Conservation (phyloP, 2,797 vertebrate genomes). For the Pseudomugil tenellus region DNA sequence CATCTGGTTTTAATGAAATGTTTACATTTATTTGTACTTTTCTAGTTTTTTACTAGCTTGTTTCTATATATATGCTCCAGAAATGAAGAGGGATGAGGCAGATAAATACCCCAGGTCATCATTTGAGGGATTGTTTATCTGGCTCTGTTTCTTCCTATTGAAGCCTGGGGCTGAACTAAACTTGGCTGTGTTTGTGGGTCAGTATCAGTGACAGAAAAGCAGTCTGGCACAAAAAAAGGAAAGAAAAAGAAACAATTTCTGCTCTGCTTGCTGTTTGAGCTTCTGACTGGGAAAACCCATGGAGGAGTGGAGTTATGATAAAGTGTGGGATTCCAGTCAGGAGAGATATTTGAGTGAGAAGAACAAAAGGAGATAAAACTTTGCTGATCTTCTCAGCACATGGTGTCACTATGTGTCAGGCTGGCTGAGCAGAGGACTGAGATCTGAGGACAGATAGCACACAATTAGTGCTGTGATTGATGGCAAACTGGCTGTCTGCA, state of each 20-base stretch:
- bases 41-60: too few species aligned
- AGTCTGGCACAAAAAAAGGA: constrained; percentile 21
- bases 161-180: constrained; percentile 44
- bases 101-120: constrained; percentile 40
- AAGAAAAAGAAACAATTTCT: constrained; percentile 14
- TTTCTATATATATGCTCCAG: background rate
- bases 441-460: constrained; percentile 23
- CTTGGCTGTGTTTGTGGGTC: constrained; percentile 60
- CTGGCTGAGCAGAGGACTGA: constrained; percentile 6
- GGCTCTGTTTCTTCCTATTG: constrained; percentile 11
- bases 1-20: too few species aligned
- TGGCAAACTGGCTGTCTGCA: constrained; percentile 34
- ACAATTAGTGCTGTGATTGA: constrained; percentile 43
- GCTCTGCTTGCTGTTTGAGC: constrained; percentile 42
- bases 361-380: constrained; percentile 46
- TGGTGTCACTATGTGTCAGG: constrained; percentile 9
- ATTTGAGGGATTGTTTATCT: constrained; percentile 36
- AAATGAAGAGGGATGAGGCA: constrained; percentile 12
- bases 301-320: constrained; percentile 24
- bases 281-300: constrained; percentile 35
- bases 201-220: constrained; percentile 51
- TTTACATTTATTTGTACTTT: background rate
- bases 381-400: constrained; percentile 28
- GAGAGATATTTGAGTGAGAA: constrained; percentile 22
- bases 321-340: constrained; percentile 44